Evolutionary conservation across 2,113 vertebrate genomes (phyloP).

Genomic region (Nematolebias whitei): DNA sequence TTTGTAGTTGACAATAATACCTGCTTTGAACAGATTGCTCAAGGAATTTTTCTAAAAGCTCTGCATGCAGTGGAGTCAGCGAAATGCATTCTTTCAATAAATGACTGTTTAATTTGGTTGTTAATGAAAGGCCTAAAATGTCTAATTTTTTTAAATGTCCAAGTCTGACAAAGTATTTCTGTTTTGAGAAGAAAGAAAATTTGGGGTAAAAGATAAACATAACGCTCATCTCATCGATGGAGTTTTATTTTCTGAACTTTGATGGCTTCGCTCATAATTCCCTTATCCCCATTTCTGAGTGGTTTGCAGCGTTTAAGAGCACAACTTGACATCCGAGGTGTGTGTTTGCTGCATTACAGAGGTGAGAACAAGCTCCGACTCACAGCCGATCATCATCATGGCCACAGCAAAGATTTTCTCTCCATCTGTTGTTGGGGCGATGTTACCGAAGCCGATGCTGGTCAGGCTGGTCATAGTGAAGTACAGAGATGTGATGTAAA

Average conservation of each 20-base stretch:
- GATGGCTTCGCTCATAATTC: slow-evolving; percentile 37
- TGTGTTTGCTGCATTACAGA: slow-evolving; percentile 11
- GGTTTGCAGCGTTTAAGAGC: slow-evolving; percentile 46
- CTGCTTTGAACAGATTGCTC: too few relatives aligned
- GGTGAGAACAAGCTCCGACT: slow-evolving; percentile 76
- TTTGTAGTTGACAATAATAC: too few relatives aligned
- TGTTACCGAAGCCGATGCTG: slow-evolving; percentile 98
- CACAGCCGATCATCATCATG: slow-evolving; percentile 99
- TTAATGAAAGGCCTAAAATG: too few relatives aligned
- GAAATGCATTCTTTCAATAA: too few relatives aligned
- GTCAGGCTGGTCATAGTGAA: slow-evolving; percentile 99
- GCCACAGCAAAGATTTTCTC: slow-evolving; percentile 99
- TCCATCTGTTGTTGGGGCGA: slow-evolving; percentile 94
- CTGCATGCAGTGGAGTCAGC: too few relatives aligned
- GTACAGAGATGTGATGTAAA: slow-evolving; percentile 97
- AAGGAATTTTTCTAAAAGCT: too few relatives aligned
- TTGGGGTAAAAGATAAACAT: too few relatives aligned
- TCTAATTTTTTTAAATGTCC: too few relatives aligned
- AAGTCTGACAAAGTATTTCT: too few relatives aligned
- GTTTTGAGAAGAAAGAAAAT: too few relatives aligned
- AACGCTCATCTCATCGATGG: neutral
- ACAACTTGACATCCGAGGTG: slow-evolving; percentile 34
- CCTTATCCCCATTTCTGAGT: slow-evolving; percentile 33
- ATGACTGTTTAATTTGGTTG: too few relatives aligned
- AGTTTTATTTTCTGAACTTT: slow-evolving; percentile 17